Percentiles rank a stretch among this genome's conserved stretches.
These are phyloP conservation scores for Unio delphinus DNA, from an alignment of 2,888 invertebrate species.

Conservation along the genomic window DNA sequence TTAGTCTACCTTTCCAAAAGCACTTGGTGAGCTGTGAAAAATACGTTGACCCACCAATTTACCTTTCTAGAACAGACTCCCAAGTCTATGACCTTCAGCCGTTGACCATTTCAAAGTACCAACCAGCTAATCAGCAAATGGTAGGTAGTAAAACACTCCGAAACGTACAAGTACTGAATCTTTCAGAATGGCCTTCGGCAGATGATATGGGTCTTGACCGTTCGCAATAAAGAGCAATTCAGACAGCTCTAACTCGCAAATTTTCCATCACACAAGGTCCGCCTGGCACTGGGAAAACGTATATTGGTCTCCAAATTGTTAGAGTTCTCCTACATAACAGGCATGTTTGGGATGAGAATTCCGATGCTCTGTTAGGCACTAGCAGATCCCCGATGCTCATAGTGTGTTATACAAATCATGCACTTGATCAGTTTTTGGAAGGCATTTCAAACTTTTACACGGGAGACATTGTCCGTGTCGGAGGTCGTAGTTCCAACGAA, in stretches of 20 bases:
- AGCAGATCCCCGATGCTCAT: slow-evolving; percentile 65
- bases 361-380: slow-evolving; percentile 10
- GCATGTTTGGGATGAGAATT: slow-evolving; percentile 64
- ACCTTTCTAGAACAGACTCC: slow-evolving; percentile 21
- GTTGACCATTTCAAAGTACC: slow-evolving; percentile 26
- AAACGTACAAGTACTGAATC: slow-evolving; percentile 12
- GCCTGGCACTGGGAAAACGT: slow-evolving; percentile 90
- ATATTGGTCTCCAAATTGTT: slow-evolving; percentile 83
- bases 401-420: slow-evolving; percentile 71
- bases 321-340: slow-evolving; percentile 77
- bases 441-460: slow-evolving; percentile 56
- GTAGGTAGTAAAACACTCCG: slow-evolving; percentile 11
- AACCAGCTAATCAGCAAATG: no score
- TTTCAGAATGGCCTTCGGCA: slow-evolving; percentile 31
- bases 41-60: slow-evolving; percentile 33
- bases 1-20: slow-evolving; percentile 43
- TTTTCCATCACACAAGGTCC: slow-evolving; percentile 76
- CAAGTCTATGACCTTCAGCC: slow-evolving; percentile 41
- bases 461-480: slow-evolving; percentile 63
- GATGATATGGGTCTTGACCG: slow-evolving; percentile 57
- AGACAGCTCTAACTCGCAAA: slow-evolving; percentile 61
- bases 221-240: slow-evolving; percentile 63
- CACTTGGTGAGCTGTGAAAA: slow-evolving; percentile 42
- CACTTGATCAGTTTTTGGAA: slow-evolving; percentile 70
- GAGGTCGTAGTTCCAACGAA: slow-evolving; percentile 60